A percentile compares a stretch with the other conserved stretches of the same genome.
These are phyloP conservation scores for Cynopterus sphinx DNA, from an alignment of 2,797 vertebrate genomes.

Conservation along the genomic window DNA sequence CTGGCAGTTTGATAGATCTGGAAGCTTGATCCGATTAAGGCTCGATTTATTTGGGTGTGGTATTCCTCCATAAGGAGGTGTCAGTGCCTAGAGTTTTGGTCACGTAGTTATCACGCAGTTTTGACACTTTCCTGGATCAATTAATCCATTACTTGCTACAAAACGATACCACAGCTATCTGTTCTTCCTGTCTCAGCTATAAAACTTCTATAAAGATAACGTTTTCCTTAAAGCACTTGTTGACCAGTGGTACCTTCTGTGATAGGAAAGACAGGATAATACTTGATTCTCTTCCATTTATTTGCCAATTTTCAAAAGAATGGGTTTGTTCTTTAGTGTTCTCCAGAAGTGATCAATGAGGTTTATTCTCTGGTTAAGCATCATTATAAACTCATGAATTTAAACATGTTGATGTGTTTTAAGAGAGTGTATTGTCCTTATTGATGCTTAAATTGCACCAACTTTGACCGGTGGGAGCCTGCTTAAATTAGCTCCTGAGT, in stretches of 20 bases:
- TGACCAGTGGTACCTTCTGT: neutral
- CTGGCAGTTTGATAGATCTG: neutral
- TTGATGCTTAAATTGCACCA: neutral
- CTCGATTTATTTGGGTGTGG: constrained; percentile 4
- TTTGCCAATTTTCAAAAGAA: constrained; percentile 44
- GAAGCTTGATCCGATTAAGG: neutral
- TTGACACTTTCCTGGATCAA: neutral
- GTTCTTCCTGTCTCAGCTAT: neutral
- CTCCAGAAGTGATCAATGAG: neutral
- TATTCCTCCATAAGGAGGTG: neutral
- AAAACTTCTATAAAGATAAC: neutral
- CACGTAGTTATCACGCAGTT: neutral
- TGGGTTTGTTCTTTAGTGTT: neutral
- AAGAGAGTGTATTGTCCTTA: neutral
- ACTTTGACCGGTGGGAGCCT: constrained; percentile 5
- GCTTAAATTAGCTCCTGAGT: neutral
- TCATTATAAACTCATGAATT: neutral
- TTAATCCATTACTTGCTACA: neutral
- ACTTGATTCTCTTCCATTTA: constrained; percentile 15
- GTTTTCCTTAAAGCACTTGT: neutral
- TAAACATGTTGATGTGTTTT: constrained; percentile 47
- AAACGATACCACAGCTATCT: neutral
- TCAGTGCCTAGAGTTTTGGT: neutral
- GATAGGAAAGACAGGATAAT: neutral
- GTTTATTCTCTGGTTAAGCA: neutral